Base-by-base conservation (phyloP, 1,140 invertebrate genomes). In the Epicauta chinensis region DNA sequence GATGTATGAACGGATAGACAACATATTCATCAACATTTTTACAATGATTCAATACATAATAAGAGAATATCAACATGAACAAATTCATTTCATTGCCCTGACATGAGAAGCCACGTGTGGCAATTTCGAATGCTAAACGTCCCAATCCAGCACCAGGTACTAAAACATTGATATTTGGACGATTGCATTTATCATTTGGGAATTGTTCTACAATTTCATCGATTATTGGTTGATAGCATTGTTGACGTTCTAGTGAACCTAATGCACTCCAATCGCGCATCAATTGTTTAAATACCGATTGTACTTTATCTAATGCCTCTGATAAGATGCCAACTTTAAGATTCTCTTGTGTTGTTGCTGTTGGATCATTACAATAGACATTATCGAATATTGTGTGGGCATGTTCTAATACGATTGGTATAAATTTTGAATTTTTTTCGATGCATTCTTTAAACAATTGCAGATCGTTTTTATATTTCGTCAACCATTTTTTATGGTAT, bases 11-110 rank as follows among this genome's bases (percentile, higher is more conserved):
- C 0, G 96, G 96, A 74, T 93, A 91, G 13, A 95, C 78, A 55
- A 79, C 80, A 68, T 83, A 82, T 12, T 70, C 64, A 49, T 71
- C 60, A 3, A 77, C 75, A 55, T 76, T 72, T 14, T 71, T 69
- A 62, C 75, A 94, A 79, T 86, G 86, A 73, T 98, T 98, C 11
- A 98, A 75, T 39, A 98, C 84, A 74, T 95, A 98, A 73, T 96
- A 93, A 15, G 94, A 96, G 1, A 92, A 89, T 62, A 98, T 90
- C 1, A 98, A 73, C 96, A 99, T 98, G 67, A 95, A 97, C 2
- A 98, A 79, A 32, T 91, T 95, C 72, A 95, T 97, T 75, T 99
- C 96, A 69, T 98, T 99, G 55, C 95, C 97, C 75, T 98, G 90
- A 65, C 93, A 97, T 5, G 77, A 81, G 70, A 88, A 98, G 3